phyloP scores from a whole-genome alignment of 1,140 invertebrate species.

The Drosophila truncata region DNA sequence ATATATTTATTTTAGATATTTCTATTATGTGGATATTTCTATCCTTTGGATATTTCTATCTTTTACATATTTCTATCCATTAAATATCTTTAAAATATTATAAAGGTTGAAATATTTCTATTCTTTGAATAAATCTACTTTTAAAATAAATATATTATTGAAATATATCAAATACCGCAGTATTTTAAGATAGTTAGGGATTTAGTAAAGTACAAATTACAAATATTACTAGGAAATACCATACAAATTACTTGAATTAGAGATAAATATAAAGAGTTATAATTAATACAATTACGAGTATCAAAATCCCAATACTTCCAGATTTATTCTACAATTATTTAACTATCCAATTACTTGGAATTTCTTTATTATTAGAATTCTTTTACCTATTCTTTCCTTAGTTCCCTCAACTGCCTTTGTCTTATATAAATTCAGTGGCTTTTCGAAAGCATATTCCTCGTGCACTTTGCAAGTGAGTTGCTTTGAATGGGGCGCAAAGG shows the following conservation, averaged over 20 bases:
- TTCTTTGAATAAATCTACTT: too few species aligned
- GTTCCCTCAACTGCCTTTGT: neutral
- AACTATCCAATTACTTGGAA: neutral
- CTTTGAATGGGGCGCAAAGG: slow-evolving; percentile 1
- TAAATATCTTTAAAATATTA: neutral
- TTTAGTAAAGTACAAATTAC: neutral
- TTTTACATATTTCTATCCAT: too few species aligned
- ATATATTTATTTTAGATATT: too few species aligned
- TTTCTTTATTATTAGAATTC: neutral
- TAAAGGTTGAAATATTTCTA: too few species aligned
- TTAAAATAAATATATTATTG: too few species aligned
- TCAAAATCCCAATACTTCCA: neutral
- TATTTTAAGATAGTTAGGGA: neutral
- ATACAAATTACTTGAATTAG: neutral
- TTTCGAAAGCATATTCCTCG: slow-evolving; percentile 9
- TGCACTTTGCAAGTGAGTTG: slow-evolving; percentile 17
- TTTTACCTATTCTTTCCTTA: neutral
- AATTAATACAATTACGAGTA: too few species aligned
- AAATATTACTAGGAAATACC: neutral
- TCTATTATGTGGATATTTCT: too few species aligned
- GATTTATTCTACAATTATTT: neutral
- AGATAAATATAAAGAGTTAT: neutral
- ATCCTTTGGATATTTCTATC: too few species aligned
- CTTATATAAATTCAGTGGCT: neutral
- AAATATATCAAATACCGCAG: neutral